Base-by-base conservation (phyloP, 2,888 invertebrate species). In the Thumatha senex region DNA sequence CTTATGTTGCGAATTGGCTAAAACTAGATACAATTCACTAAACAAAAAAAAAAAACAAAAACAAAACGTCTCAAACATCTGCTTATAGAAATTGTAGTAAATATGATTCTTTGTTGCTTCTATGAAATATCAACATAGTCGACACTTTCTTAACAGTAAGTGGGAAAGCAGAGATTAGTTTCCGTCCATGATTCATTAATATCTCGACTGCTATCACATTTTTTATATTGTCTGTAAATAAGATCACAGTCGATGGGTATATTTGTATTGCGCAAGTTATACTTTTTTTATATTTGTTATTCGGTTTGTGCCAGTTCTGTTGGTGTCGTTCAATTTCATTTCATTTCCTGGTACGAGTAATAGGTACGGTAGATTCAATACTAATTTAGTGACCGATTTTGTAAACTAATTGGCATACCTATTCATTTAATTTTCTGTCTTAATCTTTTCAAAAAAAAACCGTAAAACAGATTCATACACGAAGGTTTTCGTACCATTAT, bases 141-240 rank as follows among this genome's bases (percentile, higher is more conserved):
- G 18, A 49, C 36, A 61, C 70, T 68, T 70, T 70, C 65, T 61
- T 63, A 57, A 53, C 48, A 53, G 29, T 56, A 47, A 42, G 59
- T 54, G 54, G 40, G 67, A 70, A 66, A 70, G 71, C 54, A 72
- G 75, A 73, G 70, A 69, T 64, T 61, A 44, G 67, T 64, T 78
- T 76, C 76, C 73, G 75, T 69, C 40, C 72, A 78, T 75, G 78
- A 71, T 78, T 77, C 78, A 80, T 77, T 81, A 73, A 70, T 66
- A 73, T 68, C 67, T 65, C 65, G 67, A 72, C 67, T 62, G 55
- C 56, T 46, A 58, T 41, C 41, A 50, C 45, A 51, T 43, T 59
- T 67, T 60, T 58, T 61, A 44, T 46, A 50, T 55, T 46, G 42
- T 54, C 42, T 18, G 44, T 54, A 61, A 70, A 67, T 58, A 61